phyloP scores from a whole-genome alignment of 1,140 invertebrate genomes.

The Ceratosolen solmsi region DNA sequence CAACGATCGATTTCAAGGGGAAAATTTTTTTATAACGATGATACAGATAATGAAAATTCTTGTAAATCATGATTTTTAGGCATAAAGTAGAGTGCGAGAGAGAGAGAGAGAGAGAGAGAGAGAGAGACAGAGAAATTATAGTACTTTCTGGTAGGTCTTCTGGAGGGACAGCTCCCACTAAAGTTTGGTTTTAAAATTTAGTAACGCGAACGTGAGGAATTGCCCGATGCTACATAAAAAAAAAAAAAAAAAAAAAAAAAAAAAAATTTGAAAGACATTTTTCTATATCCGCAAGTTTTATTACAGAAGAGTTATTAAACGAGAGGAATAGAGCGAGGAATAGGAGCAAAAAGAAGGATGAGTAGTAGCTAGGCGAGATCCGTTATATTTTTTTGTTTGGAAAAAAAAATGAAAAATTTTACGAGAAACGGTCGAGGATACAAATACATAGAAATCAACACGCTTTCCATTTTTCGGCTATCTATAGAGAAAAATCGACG shows the following conservation, averaged over 20 bases:
- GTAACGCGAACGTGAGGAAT: constrained; percentile 67
- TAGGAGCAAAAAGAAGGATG: constrained; percentile 52
- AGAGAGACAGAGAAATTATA: constrained; percentile 29
- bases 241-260: constrained; percentile 54
- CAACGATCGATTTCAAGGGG: constrained; percentile 45
- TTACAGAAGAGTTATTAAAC: constrained; percentile 23
- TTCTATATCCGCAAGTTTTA: constrained; percentile 42
- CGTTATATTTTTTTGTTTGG: constrained; percentile 37
- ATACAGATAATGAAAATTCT: constrained; percentile 26
- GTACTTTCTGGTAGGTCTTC: constrained; percentile 54
- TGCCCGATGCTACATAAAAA: constrained; percentile 63
- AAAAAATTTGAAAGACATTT: constrained; percentile 48
- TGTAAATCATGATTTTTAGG: constrained; percentile 42
- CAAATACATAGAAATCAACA: constrained; percentile 47
- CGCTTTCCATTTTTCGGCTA: constrained; percentile 43
- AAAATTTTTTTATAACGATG: constrained; percentile 36
- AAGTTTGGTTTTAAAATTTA: constrained; percentile 60
- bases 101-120: constrained; percentile 34
- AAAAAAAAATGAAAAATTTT: constrained; percentile 11
- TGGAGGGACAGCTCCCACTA: constrained; percentile 66
- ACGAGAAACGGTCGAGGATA: constrained; percentile 29
- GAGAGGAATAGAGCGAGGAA: constrained; percentile 37
- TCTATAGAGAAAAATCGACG: constrained; percentile 10
- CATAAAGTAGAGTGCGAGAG: constrained; percentile 29
- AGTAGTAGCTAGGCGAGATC: constrained; percentile 39